A percentile compares a stretch with the other conserved stretches of the same genome.
phyloP scores from a whole-genome alignment of 1,140 invertebrate genomes.

The Apis dorsata region DNA sequence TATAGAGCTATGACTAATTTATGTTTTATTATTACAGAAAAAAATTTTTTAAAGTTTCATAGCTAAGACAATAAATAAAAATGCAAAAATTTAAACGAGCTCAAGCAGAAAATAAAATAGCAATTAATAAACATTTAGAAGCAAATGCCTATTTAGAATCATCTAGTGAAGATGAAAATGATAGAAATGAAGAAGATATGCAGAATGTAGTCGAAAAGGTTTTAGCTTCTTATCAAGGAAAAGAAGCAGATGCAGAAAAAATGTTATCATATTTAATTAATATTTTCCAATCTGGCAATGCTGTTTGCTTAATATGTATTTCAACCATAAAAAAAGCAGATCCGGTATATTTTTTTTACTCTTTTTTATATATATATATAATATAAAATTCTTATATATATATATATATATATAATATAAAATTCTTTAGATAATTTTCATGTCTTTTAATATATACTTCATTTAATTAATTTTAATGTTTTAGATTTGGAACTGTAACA shows the following conservation, averaged over 20 bases:
- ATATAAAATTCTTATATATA: too few species aligned
- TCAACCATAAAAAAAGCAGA: conserved; percentile 91
- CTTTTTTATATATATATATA: not conserved
- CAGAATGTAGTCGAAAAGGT: conserved; percentile 71
- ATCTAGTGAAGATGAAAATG: conserved; percentile 76
- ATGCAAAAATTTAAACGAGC: conserved; percentile 81
- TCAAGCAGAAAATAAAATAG: conserved; percentile 82
- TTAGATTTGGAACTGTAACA: conserved; percentile 92
- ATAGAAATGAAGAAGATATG: conserved; percentile 66
- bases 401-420: not conserved
- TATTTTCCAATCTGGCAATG: conserved; percentile 87
- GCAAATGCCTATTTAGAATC: conserved; percentile 75
- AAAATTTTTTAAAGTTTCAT: not conserved
- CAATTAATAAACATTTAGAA: conserved; percentile 82
- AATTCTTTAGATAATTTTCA: too few species aligned
- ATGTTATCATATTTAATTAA: conserved; percentile 88
- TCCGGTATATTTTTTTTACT: conserved; percentile 80
- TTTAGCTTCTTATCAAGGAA: conserved; percentile 77
- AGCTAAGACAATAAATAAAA: conserved; percentile 23
- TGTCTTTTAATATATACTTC: not conserved
- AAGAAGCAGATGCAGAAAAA: conserved; percentile 79
- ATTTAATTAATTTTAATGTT: conserved; percentile 23
- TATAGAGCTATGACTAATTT: not conserved
- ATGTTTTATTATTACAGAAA: not conserved
- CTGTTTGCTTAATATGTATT: conserved; percentile 95